Evolutionary conservation across 2,888 invertebrate genomes (phyloP).

Genomic region (Drosophila algonquin): DNA sequence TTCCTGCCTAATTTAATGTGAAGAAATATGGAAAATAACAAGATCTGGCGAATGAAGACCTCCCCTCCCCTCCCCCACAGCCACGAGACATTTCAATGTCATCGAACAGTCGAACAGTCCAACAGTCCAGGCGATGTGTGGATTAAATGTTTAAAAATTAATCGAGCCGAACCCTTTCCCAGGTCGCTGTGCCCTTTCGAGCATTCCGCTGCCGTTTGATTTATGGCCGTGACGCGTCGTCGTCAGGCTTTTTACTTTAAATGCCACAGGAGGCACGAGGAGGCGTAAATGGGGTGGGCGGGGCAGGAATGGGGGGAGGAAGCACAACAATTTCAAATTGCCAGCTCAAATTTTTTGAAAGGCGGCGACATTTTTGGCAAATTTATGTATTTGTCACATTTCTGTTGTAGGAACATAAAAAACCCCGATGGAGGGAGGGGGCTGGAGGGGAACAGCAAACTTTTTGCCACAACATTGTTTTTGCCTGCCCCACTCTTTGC

Average conservation of each 20-base stretch:
- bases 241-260: slow-evolving; percentile 51
- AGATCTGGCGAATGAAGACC: slow-evolving; percentile 33
- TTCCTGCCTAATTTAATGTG: slow-evolving; percentile 67
- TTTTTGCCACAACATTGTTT: slow-evolving; percentile 70
- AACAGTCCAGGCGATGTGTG: slow-evolving; percentile 17
- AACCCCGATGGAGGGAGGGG: slow-evolving; percentile 3
- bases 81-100: slow-evolving; percentile 3
- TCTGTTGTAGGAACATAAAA: slow-evolving; percentile 37
- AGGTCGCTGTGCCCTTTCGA: slow-evolving; percentile 18
- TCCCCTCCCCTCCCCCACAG: neutral
- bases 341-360: slow-evolving; percentile 77
- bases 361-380: slow-evolving; percentile 82
- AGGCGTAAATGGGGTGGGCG: too few species aligned
- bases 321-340: slow-evolving; percentile 73
- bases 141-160: slow-evolving; percentile 62
- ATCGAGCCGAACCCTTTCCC: slow-evolving; percentile 41
- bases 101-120: neutral
- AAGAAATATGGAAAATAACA: slow-evolving; percentile 48
- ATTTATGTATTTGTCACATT: slow-evolving; percentile 81
- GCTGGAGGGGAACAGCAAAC: slow-evolving; percentile 44
- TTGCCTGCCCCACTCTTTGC: slow-evolving; percentile 30
- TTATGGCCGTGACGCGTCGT: slow-evolving; percentile 53
- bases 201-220: slow-evolving; percentile 53
- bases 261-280: slow-evolving; percentile 30
- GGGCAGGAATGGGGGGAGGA: neutral